Conservation (phyloP, 1,140 invertebrate species). For the Stegodyphus mimosarum region DNA sequence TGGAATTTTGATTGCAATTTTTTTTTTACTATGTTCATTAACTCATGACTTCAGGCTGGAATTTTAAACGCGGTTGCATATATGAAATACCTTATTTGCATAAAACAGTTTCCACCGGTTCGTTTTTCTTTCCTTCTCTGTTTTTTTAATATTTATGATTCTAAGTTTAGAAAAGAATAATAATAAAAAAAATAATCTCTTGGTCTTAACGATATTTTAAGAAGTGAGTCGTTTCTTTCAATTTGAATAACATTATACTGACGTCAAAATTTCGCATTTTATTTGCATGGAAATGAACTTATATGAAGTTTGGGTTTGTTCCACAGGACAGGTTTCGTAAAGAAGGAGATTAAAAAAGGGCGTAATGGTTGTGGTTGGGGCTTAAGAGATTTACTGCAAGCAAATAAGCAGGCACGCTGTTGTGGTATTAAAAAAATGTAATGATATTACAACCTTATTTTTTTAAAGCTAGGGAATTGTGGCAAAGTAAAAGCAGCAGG, state of each 20-base stretch:
- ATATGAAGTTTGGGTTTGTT: background rate
- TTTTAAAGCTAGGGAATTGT: too few species aligned
- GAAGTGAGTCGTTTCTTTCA: conserved; percentile 30
- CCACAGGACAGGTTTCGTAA: conserved; percentile 11
- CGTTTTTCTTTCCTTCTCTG: conserved; percentile 4
- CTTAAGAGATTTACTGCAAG: conserved; percentile 1
- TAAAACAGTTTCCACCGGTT: conserved; percentile 24
- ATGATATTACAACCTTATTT: too few species aligned
- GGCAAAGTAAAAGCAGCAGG: too few species aligned
- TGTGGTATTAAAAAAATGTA: background rate
- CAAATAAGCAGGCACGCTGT: conserved; percentile 20
- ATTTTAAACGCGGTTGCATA: background rate
- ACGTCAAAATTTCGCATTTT: conserved; percentile 28
- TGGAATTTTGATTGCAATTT: background rate
- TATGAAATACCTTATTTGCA: conserved; percentile 32
- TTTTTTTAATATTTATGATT: background rate
- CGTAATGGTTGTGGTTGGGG: conserved; percentile 12
- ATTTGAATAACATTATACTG: conserved; percentile 50
- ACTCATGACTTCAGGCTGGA: conserved; percentile 6
- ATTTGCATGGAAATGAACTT: conserved; percentile 52
- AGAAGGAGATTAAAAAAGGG: conserved; percentile 26
- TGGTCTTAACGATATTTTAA: conserved; percentile 43
- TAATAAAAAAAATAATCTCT: background rate
- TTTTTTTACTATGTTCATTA: conserved; percentile 33
- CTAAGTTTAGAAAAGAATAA: background rate